Conservation (phyloP, 2,113 vertebrate species). For the Neoarius graeffei region DNA sequence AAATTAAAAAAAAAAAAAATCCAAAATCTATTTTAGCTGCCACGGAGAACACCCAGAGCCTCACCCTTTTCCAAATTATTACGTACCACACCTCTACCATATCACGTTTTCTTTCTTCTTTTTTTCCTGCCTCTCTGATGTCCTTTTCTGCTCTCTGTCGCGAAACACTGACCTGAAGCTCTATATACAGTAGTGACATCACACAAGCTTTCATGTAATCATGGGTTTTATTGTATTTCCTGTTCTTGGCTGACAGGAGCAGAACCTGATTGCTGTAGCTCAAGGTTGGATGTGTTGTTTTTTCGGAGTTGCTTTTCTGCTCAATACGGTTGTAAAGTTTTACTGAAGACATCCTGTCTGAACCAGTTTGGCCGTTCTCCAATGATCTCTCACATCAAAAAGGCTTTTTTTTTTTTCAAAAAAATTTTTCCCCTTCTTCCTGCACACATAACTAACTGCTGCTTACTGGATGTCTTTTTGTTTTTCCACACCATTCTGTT, state of each 20-base stretch:
- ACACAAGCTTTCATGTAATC: background rate
- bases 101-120: background rate
- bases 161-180: background rate
- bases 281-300: background rate
- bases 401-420: background rate
- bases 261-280: background rate
- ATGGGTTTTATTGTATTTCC: background rate
- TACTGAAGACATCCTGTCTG: background rate
- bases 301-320: background rate
- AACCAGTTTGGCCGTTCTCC: background rate
- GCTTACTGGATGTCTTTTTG: background rate
- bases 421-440: background rate
- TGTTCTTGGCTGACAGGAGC: background rate
- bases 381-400: background rate
- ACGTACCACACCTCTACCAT: conserved; percentile 4
- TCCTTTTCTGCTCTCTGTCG: conserved; percentile 45
- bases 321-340: background rate
- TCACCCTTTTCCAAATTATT: conserved; percentile 31
- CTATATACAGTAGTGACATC: no score
- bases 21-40: background rate
- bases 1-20: background rate
- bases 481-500: background rate
- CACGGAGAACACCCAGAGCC: background rate
- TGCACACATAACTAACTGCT: background rate
- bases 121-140: background rate